A percentile compares a stretch with the other conserved stretches of the same genome.
Conservation (phyloP, 2,113 vertebrate genomes). For the Hemiscyllium ocellatum region DNA sequence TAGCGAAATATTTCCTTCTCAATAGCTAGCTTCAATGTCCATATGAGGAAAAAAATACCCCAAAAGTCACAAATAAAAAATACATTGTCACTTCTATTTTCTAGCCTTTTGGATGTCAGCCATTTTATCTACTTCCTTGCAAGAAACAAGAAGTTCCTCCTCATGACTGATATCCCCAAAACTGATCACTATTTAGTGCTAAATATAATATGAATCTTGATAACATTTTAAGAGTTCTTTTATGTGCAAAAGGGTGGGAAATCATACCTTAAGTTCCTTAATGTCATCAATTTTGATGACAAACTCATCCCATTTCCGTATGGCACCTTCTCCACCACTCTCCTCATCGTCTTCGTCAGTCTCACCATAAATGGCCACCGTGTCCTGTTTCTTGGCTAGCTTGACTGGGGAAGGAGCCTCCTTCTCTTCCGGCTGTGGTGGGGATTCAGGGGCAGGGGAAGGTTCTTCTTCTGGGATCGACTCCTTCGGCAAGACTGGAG, state of each 20-base stretch:
- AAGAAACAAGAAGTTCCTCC: not conserved
- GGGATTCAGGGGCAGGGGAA: constrained; percentile 52
- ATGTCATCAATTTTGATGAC: constrained; percentile 84
- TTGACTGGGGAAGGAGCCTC: constrained; percentile 49
- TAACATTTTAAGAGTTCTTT: too few relatives aligned
- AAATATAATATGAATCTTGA: too few relatives aligned
- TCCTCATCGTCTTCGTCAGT: constrained; percentile 75
- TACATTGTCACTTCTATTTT: not conserved
- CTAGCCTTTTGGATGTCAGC: not conserved
- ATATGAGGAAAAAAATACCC: too few relatives aligned
- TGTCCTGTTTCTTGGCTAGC: constrained; percentile 79
- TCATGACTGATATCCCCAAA: not conserved
- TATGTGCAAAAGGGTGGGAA: too few relatives aligned
- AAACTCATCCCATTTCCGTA: constrained; percentile 82
- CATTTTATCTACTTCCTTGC: not conserved
- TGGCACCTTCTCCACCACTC: constrained; percentile 82
- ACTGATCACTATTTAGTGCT: not conserved
- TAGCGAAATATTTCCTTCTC: not conserved
- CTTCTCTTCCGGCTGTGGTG: constrained; percentile 42
- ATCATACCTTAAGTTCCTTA: constrained; percentile 69
- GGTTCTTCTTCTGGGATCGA: constrained; percentile 32
- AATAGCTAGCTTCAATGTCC: not conserved
- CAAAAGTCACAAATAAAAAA: not conserved
- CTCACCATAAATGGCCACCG: constrained; percentile 79
- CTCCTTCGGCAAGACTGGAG: constrained; percentile 20